Base-by-base conservation (phyloP, 2,113 vertebrate genomes). In the Lates calcarifer region DNA sequence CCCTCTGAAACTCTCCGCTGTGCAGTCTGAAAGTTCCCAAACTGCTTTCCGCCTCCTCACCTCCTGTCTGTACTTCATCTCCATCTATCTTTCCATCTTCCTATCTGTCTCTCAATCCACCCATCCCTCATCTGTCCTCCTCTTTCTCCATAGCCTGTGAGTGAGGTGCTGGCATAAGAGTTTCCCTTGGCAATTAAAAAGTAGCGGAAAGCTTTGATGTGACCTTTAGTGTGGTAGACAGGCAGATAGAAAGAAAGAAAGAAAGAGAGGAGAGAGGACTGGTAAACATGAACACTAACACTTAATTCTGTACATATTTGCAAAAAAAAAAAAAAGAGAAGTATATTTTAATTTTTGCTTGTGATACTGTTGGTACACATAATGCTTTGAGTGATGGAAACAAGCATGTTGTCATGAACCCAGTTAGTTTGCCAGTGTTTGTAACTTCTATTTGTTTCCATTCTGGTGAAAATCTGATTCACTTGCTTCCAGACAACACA, bases 41-140 rank as follows among this genome's bases (percentile, higher is more conserved):
- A 92, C 87, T 90, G 85, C 83, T 90, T 92, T 76, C 91, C 92
- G 89, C 93, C 93, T 90, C 90, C 92, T 92, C 93, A 92, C 86
- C 94, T 93, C 86, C 93, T 95, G 89, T 93, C 90, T 91, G 63
- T 28, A 3, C 73, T 83, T 81, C 83, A 51, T 88, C 77, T 86
- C 84, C 85, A 65, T 82, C 67, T 64, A 55, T 73, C 75, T 24
- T 74, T 74, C 72, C 89, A 80, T 87, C 64, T 66, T 37, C 43
- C 71, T 20, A 56, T 82, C 56, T 37, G 0, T 81, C 81, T 69
- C 62, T 76, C 51, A 31, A 51, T 77, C 58, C 49, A 37, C n/a
- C 65, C 77, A 71, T 77, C 68, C 58, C 74, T 89, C 81, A 33
- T 76, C 58, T 77, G 77, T 81, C 58, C 51, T 74, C 56, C 47